phyloP scores from a whole-genome alignment of 1,140 invertebrate genomes.

The Panagrolaimus sp. region DNA sequence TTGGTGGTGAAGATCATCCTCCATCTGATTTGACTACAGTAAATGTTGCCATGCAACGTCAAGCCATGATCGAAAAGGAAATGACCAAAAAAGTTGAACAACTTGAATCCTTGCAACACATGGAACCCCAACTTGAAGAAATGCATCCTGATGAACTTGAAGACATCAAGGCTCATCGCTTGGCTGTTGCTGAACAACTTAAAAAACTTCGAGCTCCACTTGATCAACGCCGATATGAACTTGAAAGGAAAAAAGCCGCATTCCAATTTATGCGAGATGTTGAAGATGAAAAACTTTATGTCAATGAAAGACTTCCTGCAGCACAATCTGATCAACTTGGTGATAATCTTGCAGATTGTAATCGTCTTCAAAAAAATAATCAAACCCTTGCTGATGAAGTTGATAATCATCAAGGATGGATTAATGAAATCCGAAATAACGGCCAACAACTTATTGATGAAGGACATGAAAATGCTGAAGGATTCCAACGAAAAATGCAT shows the following conservation, averaged over 20 bases:
- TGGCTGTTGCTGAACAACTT: constrained; percentile 78
- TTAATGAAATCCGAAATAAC: constrained; percentile 82
- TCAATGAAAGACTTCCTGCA: constrained; percentile 90
- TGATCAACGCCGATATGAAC: constrained; percentile 75
- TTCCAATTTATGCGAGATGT: constrained; percentile 97
- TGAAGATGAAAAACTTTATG: constrained; percentile 98
- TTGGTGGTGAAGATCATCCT: constrained; percentile 75
- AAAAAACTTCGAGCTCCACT: constrained; percentile 73
- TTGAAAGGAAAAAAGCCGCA: constrained; percentile 96
- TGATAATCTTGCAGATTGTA: constrained; percentile 90
- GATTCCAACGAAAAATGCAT: constrained; percentile 80
- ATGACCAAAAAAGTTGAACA: constrained; percentile 58
- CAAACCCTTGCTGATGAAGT: constrained; percentile 92
- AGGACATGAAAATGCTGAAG: constrained; percentile 80
- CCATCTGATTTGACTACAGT: constrained; percentile 92
- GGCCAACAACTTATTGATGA: constrained; percentile 91
- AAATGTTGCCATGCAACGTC: constrained; percentile 97
- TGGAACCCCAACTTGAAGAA: constrained; percentile 74
- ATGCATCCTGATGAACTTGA: constrained; percentile 91
- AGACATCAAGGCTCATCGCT: constrained; percentile 88
- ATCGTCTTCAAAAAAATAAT: constrained; percentile 95
- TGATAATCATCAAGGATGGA: constrained; percentile 93
- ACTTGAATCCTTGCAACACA: constrained; percentile 69
- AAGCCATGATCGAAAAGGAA: constrained; percentile 67
- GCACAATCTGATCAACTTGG: constrained; percentile 85